phyloP scores from a whole-genome alignment of 1,140 invertebrate species.

The Octopus bimaculoides region DNA sequence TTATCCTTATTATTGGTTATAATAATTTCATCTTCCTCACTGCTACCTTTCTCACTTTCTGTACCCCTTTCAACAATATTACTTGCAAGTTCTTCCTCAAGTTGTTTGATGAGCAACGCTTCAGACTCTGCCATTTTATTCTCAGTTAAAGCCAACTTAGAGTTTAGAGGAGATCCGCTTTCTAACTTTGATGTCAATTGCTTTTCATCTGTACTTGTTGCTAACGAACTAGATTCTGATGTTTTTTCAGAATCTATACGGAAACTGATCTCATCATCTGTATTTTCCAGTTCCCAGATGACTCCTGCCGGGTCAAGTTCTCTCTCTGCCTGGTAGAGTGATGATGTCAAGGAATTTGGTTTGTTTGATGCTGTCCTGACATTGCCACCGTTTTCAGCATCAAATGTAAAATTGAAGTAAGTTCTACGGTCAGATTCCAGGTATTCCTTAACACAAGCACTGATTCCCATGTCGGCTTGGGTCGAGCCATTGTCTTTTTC shows the following conservation, averaged over 20 bases:
- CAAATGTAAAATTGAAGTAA: conserved; percentile 46
- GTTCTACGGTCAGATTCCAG: conserved; percentile 36
- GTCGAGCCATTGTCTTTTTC: not conserved
- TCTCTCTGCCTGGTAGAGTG: not conserved
- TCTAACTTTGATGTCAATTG: not conserved
- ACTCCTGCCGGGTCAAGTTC: conserved; percentile 2
- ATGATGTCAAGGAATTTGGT: conserved; percentile 25
- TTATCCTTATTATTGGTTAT: too few species aligned
- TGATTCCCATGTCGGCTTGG: conserved; percentile 16
- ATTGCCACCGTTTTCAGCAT: conserved; percentile 27
- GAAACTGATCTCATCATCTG: conserved; percentile 10
- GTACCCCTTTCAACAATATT: not conserved
- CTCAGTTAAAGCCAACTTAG: not conserved
- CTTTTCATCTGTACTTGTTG: not conserved
- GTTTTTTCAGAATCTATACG: not conserved
- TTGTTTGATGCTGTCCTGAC: conserved; percentile 11
- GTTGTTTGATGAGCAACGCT: not conserved
- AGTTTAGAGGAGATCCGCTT: not conserved
- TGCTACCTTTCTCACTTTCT: not conserved
- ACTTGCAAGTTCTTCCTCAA: not conserved
- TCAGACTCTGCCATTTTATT: not conserved
- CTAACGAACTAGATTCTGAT: not conserved
- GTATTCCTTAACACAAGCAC: conserved; percentile 30
- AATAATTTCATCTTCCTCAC: not conserved
- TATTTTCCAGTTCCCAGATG: conserved; percentile 7